These are phyloP conservation scores for Pseudomugil gertrudae DNA, from an alignment of 2,797 vertebrate species.

Conservation along the genomic window DNA sequence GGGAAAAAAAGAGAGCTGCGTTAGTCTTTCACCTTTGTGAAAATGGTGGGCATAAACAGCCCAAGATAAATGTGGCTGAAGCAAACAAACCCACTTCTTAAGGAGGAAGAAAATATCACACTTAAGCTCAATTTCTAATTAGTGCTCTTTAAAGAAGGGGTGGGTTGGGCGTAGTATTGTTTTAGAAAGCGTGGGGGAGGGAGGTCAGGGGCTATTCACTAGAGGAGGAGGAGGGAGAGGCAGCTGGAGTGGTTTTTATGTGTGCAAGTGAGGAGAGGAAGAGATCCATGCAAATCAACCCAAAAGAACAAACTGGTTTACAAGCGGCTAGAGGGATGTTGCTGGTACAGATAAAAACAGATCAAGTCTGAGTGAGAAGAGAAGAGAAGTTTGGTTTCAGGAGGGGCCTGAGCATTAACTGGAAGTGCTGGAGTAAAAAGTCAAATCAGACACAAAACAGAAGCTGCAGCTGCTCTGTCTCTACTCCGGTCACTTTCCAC, in stretches of 20 bases:
- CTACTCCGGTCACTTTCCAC: constrained; percentile 36
- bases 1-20: not conserved
- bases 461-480: constrained; percentile 41
- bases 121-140: constrained; percentile 63
- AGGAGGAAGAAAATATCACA: constrained; percentile 46
- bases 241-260: constrained; percentile 55
- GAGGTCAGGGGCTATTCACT: constrained; percentile 62
- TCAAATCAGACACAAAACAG: constrained; percentile 65
- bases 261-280: constrained; percentile 40
- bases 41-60: constrained; percentile 36
- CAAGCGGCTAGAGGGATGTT: constrained; percentile 32
- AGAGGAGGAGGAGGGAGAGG: constrained; percentile 42
- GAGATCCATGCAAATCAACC: constrained; percentile 56
- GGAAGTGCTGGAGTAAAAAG: constrained; percentile 38
- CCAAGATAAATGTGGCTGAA: constrained; percentile 28
- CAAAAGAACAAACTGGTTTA: constrained; percentile 45
- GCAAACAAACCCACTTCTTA: constrained; percentile 17
- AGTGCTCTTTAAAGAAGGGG: constrained; percentile 68
- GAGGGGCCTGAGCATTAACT: constrained; percentile 36
- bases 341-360: constrained; percentile 15
- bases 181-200: constrained; percentile 65
- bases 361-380: constrained; percentile 37
- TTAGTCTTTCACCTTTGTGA: constrained; percentile 25
- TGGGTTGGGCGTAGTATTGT: constrained; percentile 52
- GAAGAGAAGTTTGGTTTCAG: constrained; percentile 16